These are phyloP conservation scores for Xiphydria camelus DNA, from an alignment of 2,888 invertebrate genomes.

Conservation along the genomic window DNA sequence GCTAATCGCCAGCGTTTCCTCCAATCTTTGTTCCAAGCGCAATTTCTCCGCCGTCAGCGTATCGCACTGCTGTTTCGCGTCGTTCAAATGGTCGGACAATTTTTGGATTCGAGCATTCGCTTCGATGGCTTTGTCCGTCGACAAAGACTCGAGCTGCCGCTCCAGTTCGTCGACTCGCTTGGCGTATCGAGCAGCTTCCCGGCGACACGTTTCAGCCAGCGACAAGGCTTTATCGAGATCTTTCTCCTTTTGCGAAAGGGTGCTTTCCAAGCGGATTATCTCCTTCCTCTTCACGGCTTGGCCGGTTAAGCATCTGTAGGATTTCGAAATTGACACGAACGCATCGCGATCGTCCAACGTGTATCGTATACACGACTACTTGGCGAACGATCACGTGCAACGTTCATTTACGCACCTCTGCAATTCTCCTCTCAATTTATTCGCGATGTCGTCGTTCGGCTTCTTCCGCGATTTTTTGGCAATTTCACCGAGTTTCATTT, in stretches of 20 bases:
- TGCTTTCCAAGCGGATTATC: conserved; percentile 58
- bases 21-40: conserved; percentile 39
- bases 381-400: neutral
- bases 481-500: conserved; percentile 44
- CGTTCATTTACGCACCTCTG: conserved; percentile 34
- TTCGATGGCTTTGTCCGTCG: conserved; percentile 46
- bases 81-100: conserved; percentile 42
- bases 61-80: conserved; percentile 43
- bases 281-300: conserved; percentile 61
- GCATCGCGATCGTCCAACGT: too few species aligned
- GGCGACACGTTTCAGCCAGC: conserved; percentile 36
- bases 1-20: conserved; percentile 41
- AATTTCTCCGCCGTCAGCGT: conserved; percentile 39
- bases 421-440: conserved; percentile 59
- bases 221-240: conserved; percentile 45
- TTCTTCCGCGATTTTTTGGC: conserved; percentile 47
- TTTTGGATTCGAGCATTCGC: conserved; percentile 48
- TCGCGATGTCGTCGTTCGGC: conserved; percentile 54
- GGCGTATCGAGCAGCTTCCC: conserved; percentile 41
- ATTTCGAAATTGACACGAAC: too few species aligned
- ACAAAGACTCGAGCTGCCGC: conserved; percentile 45
- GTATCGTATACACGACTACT: too few species aligned
- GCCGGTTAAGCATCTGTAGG: conserved; percentile 54
- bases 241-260: conserved; percentile 51
- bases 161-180: conserved; percentile 48